These are phyloP conservation scores for Chaetura pelagica DNA, from an alignment of 2,113 vertebrate genomes.

Conservation along the genomic window DNA sequence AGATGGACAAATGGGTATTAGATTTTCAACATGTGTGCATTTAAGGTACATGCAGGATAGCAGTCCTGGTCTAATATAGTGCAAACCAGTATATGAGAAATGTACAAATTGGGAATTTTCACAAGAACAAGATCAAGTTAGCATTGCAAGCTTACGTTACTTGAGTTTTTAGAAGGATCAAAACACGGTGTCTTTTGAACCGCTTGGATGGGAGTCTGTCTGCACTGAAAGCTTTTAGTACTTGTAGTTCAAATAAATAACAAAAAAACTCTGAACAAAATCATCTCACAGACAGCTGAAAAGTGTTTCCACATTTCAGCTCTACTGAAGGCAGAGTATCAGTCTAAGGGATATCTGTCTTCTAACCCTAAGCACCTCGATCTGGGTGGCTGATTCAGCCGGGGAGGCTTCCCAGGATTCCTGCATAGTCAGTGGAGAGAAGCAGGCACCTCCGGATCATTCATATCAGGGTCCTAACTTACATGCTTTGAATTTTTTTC, in stretches of 20 bases:
- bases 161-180: background rate
- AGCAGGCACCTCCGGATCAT: background rate
- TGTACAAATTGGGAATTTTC: background rate
- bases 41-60: background rate
- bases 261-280: background rate
- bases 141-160: background rate
- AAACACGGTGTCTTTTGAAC: background rate
- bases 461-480: background rate
- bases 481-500: background rate
- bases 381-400: background rate
- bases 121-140: background rate
- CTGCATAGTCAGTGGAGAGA: background rate
- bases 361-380: background rate
- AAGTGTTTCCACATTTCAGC: background rate
- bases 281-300: background rate
- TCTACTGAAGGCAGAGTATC: background rate
- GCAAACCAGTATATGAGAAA: background rate
- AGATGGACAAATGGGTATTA: background rate
- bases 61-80: background rate
- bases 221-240: background rate
- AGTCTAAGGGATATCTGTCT: background rate
- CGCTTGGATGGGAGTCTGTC: background rate
- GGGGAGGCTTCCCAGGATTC: background rate
- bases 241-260: background rate
- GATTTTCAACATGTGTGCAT: background rate